Evolutionary conservation across 2,888 invertebrate species (phyloP), one percentile per base, ranked within the genome.

Genomic region (Ophion slaviceki): DNA sequence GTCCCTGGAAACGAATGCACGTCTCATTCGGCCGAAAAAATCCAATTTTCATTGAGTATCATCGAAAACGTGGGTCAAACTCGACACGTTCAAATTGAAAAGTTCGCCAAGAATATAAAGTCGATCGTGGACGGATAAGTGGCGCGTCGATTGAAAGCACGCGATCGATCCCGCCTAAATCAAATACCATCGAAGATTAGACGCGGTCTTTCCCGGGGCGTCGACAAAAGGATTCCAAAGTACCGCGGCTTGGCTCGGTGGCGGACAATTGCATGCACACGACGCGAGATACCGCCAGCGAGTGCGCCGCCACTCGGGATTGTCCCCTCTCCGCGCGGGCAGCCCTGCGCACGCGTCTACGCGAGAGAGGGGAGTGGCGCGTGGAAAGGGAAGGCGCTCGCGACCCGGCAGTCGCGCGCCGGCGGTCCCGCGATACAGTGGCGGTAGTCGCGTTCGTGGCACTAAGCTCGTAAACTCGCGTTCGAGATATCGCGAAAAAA

Each of bases 391-490:
- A 70, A 81, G 81, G 61, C 64, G 66, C 59, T 70, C 70, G 68
- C 61, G 75, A 74, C 68, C 77, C 80, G 71, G 85, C 88, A 87
- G 88, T 88, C 84, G 88, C 82, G 88, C 87, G 88, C 88, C 87
- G 88, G 87, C 87, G 84, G 88, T 88, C 86, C 76, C 86, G 86
- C 86, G 86, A 84, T 76, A 76, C 79, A 86, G 17, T 78, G 64
- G 86, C 84, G 79, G 85, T 82, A 86, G 82, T 86, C 85, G 84
- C 85, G 85, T 61, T 79, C 78, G 82, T 84, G 81, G 61, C 76
- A 82, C 76, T 68, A 72, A 85, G 76, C 86, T 32, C 78, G 83
- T 70, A 68, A 83, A 81, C 70, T 78, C 78, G 78, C 70, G 78
- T 81, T 80, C 70, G 61, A 36, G 57, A 14, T 64, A 17, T 14